phyloP scores from a whole-genome alignment of 35 echinoderm and acorn worm species.

The Apostichopus californicus region DNA sequence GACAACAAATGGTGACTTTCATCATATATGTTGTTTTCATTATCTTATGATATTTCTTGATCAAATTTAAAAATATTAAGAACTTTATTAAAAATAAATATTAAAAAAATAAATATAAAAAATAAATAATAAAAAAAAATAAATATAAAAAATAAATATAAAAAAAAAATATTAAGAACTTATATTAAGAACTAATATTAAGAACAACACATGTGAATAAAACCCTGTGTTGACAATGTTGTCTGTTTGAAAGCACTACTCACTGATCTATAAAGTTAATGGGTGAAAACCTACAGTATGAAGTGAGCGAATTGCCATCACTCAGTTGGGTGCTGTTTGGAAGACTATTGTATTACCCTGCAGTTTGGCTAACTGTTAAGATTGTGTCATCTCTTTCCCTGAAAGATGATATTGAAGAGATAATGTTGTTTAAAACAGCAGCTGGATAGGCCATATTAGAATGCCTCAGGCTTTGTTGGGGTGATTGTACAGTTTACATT shows the following conservation, averaged over 20 bases:
- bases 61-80: background rate
- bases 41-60: background rate
- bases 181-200: too few relatives aligned
- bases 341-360: background rate
- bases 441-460: background rate
- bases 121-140: too few relatives aligned
- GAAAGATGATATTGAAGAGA: slow-evolving; percentile 19
- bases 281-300: background rate
- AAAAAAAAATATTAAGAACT: background rate
- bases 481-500: background rate
- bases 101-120: too few relatives aligned
- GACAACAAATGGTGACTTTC: too few relatives aligned
- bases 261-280: background rate
- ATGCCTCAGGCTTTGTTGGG: background rate
- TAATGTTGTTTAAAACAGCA: slow-evolving; percentile 8
- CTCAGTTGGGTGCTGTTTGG: background rate
- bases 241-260: background rate
- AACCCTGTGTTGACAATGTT: background rate
- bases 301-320: background rate
- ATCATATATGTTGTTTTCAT: too few relatives aligned
- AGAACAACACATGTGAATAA: background rate
- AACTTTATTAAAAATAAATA: too few relatives aligned
- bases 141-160: too few relatives aligned
- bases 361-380: background rate
- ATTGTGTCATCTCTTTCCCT: background rate